Conservation (phyloP, 2,888 invertebrate genomes). For the Andrena chrysosceles region DNA sequence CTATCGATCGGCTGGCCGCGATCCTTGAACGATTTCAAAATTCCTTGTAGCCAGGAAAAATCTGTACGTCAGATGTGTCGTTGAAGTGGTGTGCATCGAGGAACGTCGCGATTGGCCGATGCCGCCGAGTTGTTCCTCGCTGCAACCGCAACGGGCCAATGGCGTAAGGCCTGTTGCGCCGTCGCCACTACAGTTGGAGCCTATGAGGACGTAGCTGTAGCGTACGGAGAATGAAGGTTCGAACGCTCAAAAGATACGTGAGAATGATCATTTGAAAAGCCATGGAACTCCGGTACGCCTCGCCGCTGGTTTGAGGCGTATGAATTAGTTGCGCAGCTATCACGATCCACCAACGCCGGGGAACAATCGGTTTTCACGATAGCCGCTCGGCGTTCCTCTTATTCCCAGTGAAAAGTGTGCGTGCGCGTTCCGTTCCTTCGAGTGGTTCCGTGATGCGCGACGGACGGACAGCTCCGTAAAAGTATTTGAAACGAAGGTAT, state of each 20-base stretch:
- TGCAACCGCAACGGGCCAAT: conserved; percentile 53
- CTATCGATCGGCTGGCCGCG: conserved; percentile 42
- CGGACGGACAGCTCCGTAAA: conserved; percentile 63
- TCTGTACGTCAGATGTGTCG: conserved; percentile 44
- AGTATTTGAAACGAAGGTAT: conserved; percentile 58
- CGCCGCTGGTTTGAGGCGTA: neutral
- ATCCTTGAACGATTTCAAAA: conserved; percentile 59
- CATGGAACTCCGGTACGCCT: neutral
- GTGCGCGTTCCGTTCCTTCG: conserved; percentile 59
- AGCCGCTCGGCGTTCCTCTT: conserved; percentile 15
- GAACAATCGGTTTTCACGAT: conserved; percentile 4
- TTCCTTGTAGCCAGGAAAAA: conserved; percentile 39
- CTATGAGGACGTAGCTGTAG: conserved; percentile 69
- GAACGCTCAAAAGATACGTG: conserved; percentile 75
- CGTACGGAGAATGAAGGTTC: conserved; percentile 69
- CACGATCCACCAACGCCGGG: neutral
- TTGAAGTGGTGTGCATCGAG: conserved; percentile 14
- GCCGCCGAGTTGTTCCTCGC: conserved; percentile 25
- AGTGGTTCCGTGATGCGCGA: conserved; percentile 67
- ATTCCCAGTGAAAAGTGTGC: conserved; percentile 62
- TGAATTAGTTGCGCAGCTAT: neutral
- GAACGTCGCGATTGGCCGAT: conserved; percentile 54
- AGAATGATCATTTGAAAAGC: conserved; percentile 57
- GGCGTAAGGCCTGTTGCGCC: conserved; percentile 52
- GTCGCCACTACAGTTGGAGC: conserved; percentile 62